These are phyloP conservation scores for Ahaetulla prasina DNA, from an alignment of 2,113 vertebrate genomes.

Conservation along the genomic window DNA sequence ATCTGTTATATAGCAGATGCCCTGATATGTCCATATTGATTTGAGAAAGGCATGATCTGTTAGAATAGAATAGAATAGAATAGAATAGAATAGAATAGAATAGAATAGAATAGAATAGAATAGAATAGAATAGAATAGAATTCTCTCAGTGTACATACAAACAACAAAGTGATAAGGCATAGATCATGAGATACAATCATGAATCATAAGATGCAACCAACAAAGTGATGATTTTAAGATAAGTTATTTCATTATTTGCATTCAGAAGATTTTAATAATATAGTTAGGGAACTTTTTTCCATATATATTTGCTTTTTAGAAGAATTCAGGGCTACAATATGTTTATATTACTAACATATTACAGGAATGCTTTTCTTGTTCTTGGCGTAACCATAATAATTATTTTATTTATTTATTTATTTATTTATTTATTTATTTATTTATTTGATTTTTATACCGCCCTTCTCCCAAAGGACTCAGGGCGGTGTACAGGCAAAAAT, in stretches of 20 bases:
- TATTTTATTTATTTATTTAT: background rate
- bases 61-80: background rate
- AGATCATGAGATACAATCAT: background rate
- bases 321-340: background rate
- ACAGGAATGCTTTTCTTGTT: background rate
- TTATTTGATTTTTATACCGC: no score
- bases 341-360: background rate
- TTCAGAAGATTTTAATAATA: background rate
- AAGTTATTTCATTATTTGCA: slow-evolving; percentile 4
- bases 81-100: no score
- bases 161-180: no score
- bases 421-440: no score
- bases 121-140: no score
- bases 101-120: no score
- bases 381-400: background rate
- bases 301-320: background rate
- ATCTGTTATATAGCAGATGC: background rate
- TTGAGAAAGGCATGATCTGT: background rate
- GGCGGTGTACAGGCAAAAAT: no score
- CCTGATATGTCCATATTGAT: background rate
- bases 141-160: background rate
- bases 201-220: background rate
- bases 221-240: background rate
- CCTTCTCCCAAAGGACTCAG: no score
- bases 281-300: background rate